These are phyloP conservation scores for Drosophila lini DNA, from an alignment of 1,140 invertebrate genomes.

Conservation along the genomic window DNA sequence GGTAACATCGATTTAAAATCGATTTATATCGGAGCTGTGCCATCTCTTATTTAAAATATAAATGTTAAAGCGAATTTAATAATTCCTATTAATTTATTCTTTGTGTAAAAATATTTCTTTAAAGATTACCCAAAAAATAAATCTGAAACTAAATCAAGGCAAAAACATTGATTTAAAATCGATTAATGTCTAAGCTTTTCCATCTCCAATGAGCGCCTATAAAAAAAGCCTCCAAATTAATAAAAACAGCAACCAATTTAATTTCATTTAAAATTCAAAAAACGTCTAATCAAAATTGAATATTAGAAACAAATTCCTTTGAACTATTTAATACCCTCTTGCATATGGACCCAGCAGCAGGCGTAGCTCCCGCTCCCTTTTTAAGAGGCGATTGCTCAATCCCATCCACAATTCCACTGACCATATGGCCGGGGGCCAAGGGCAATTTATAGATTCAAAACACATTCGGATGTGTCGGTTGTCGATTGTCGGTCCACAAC, in stretches of 20 bases:
- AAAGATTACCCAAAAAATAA: background rate
- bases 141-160: background rate
- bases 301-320: slow-evolving; percentile 3
- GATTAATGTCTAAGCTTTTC: background rate
- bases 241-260: background rate
- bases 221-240: too few species aligned
- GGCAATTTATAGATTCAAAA: slow-evolving; percentile 74
- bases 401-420: background rate
- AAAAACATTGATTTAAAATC: background rate
- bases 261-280: background rate
- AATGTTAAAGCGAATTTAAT: background rate
- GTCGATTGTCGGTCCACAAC: slow-evolving; percentile 4
- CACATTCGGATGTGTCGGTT: slow-evolving; percentile 43
- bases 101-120: background rate
- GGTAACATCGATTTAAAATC: background rate
- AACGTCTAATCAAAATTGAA: background rate
- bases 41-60: background rate
- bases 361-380: background rate
- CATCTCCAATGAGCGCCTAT: background rate
- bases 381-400: slow-evolving; percentile 39
- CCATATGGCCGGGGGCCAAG: slow-evolving; percentile 23
- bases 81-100: background rate
- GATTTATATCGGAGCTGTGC: too few species aligned
- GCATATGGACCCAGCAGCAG: background rate
- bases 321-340: slow-evolving; percentile 4